Conservation (phyloP, 2,113 vertebrate genomes). For the Haplochromis vanheusdeni region DNA sequence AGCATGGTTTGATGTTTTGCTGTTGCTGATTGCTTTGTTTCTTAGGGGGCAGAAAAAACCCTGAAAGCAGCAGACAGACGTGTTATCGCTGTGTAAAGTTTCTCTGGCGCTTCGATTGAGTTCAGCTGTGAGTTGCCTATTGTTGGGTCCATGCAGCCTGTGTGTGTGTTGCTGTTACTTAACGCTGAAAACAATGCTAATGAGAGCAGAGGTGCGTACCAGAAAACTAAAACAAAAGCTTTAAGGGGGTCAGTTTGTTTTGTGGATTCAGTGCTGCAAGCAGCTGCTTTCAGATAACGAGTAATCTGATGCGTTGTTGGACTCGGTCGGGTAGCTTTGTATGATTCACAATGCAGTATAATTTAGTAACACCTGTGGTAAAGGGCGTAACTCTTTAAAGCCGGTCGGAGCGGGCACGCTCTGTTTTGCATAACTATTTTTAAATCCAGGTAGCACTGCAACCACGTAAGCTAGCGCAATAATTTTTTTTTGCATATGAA, state of each 20-base stretch:
- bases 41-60: neutral
- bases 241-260: neutral
- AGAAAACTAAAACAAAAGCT: neutral
- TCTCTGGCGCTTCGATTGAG: neutral
- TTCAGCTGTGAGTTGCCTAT: neutral
- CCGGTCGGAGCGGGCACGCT: too few relatives aligned
- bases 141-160: neutral
- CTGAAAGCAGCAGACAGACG: neutral
- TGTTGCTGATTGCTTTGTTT: neutral
- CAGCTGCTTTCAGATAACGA: neutral
- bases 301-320: neutral
- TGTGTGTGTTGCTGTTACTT: neutral
- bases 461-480: accelerated
- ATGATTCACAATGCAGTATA: neutral
- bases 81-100: neutral
- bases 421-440: too few relatives aligned
- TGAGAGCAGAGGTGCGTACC: neutral
- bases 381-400: neutral
- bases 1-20: neutral
- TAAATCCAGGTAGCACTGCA: accelerated
- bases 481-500: too few relatives aligned
- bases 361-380: neutral
- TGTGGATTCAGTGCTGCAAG: neutral
- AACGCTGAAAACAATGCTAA: neutral
- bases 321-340: neutral